phyloP scores from a whole-genome alignment of 2,888 invertebrate genomes.

The Nemoura dubitans region DNA sequence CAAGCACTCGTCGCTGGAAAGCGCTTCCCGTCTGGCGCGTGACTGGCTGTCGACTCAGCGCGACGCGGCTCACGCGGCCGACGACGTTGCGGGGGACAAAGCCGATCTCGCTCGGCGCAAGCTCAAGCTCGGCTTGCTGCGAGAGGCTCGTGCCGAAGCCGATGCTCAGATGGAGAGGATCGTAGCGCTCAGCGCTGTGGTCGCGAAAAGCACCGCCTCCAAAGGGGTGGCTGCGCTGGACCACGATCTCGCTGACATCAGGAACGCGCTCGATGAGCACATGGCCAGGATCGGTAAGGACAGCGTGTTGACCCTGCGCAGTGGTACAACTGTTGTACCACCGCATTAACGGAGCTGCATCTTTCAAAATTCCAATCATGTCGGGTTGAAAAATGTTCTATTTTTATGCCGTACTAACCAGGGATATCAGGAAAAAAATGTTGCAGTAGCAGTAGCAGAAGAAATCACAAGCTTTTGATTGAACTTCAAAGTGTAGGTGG shows the following conservation, averaged over 20 bases:
- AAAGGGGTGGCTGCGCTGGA: slow-evolving; percentile 78
- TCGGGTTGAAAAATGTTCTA: no score
- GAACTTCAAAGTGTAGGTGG: no score
- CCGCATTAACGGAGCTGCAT: no score
- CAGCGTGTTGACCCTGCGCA: no score
- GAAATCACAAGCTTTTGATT: no score
- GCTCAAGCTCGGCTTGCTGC: slow-evolving; percentile 69
- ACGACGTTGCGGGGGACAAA: slow-evolving; percentile 86
- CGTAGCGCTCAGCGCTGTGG: slow-evolving; percentile 70
- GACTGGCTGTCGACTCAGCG: slow-evolving; percentile 85
- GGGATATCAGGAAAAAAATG: no score
- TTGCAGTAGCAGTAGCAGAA: no score
- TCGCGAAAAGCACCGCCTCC: slow-evolving; percentile 81
- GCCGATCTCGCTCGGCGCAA: slow-evolving; percentile 79
- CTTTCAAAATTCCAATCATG: no score
- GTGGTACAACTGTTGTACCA: no score
- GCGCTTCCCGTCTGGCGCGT: slow-evolving; percentile 77
- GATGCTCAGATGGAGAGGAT: slow-evolving; percentile 73
- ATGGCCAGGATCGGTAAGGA: slow-evolving; percentile 69
- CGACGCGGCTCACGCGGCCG: slow-evolving; percentile 81
- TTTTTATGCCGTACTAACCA: no score
- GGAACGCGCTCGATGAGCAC: slow-evolving; percentile 73
- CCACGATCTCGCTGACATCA: slow-evolving; percentile 76
- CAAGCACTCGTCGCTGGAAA: slow-evolving; percentile 83
- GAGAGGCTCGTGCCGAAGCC: slow-evolving; percentile 73